phyloP scores from a whole-genome alignment of 2,797 vertebrate species.

The Thamnophis elegans region DNA sequence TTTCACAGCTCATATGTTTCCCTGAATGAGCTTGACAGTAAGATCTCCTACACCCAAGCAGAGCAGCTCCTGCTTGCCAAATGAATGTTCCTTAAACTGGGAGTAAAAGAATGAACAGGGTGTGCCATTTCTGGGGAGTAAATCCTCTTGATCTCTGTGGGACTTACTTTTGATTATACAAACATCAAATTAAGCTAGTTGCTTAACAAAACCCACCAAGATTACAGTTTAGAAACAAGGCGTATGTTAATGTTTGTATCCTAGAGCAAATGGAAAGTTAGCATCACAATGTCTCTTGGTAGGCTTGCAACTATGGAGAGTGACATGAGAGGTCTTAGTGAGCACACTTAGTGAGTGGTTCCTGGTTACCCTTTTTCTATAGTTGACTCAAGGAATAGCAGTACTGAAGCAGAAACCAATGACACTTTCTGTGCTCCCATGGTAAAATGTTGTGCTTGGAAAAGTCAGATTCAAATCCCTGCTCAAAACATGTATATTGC shows the following conservation, averaged over 20 bases:
- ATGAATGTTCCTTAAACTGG: neutral
- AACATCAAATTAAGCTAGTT: neutral
- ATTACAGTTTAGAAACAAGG: neutral
- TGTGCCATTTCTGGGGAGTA: neutral
- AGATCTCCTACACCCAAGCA: conserved; percentile 22
- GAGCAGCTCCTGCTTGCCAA: neutral
- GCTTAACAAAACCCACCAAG: neutral
- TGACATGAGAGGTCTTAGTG: neutral
- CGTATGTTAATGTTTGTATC: neutral
- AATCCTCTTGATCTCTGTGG: neutral
- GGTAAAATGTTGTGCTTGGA: neutral
- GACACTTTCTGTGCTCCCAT: neutral
- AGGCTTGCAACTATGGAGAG: neutral
- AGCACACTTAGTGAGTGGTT: neutral
- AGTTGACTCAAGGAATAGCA: neutral
- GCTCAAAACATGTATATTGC: neutral
- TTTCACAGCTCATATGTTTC: conserved; percentile 48
- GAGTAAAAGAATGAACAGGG: neutral
- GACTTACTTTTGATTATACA: neutral
- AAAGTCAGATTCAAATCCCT: neutral
- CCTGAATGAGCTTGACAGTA: conserved; percentile 25
- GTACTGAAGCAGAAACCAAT: neutral
- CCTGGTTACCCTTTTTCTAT: neutral
- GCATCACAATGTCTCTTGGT: neutral
- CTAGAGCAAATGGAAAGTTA: neutral